Base-by-base conservation (phyloP, 2,113 vertebrate species). In the Equus przewalskii region DNA sequence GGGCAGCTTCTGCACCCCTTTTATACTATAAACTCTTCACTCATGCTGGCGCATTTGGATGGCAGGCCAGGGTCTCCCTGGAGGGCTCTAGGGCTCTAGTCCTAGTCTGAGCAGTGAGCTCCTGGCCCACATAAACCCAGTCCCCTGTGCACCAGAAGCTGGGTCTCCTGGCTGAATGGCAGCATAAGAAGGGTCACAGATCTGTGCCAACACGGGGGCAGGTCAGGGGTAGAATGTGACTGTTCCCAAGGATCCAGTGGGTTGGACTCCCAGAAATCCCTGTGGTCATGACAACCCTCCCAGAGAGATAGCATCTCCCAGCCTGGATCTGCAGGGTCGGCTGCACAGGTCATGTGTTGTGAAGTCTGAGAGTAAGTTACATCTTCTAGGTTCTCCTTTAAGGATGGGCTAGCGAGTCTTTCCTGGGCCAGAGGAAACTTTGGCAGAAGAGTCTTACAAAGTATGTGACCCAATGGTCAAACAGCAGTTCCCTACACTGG, bases 401-500 rank as follows among this genome's bases (percentile, higher is more conserved):
- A 2, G 8, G n/a, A 51, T 30, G 51, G 46, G 56, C 54, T 69
- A 12, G 15, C 0, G 41, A 18, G 18, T 7, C 62, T 62, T 41
- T 26, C 18, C 44, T 72, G 28, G 33, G 36, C 5, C 22, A 95
- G 44, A 46, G 6, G 64, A 75, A 51, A 72, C 56, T 18, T 26
- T 8, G 24, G 36, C 36, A 28, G 30, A 62, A 14, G 4, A 46
- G 28, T 19, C 15, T 15, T n/a, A n/a, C 36, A 56, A 67, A 51
- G 13, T 60, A 10, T n/a, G 21, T 44, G 84, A 46, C 28, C 0
- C 0, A 0, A 10, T 2, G 22, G 9, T 54, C 21, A 15, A 30
- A n/a, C 10, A 54, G n/a, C n/a, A 3, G 22, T 24, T 62, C 2
- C 22, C 44, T 93, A 5, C 14, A 30, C 28, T 4, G 2, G 15